Percentiles rank a stretch among this genome's conserved stretches.
Evolutionary conservation across 2,113 vertebrate genomes (phyloP).

Genomic region (Gnathonemus longibarbis): DNA sequence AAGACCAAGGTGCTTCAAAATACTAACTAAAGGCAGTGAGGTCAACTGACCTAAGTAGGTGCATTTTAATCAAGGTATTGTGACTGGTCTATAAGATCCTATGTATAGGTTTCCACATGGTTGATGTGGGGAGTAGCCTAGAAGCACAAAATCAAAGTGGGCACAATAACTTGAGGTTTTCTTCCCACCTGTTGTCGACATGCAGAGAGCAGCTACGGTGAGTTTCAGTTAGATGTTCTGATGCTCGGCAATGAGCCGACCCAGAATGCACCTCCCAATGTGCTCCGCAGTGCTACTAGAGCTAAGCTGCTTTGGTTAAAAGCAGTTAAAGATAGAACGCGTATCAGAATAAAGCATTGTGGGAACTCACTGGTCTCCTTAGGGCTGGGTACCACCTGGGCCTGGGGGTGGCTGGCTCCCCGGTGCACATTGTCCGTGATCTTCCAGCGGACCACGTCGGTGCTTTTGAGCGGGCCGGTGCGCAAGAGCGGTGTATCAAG

Average conservation of each 20-base stretch:
- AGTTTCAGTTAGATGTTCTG: background rate
- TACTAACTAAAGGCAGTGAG: background rate
- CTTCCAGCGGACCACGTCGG: constrained; percentile 83
- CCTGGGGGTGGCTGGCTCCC: constrained; percentile 47
- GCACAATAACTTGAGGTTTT: background rate
- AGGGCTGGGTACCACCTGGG: constrained; percentile 59
- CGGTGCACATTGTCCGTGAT: constrained; percentile 87
- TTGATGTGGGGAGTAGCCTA: background rate
- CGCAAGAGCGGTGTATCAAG: constrained; percentile 87
- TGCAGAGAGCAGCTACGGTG: background rate
- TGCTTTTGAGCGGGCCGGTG: constrained; percentile 74
- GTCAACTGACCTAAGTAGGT: background rate
- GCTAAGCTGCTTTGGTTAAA: background rate
- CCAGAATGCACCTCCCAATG: background rate
- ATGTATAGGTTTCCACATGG: background rate
- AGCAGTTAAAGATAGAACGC: background rate
- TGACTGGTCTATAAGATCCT: background rate
- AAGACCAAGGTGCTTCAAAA: background rate
- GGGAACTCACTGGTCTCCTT: constrained; percentile 71
- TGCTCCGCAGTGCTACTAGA: background rate
- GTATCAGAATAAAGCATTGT: background rate
- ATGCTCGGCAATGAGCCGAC: background rate
- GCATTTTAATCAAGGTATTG: background rate
- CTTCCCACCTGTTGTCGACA: background rate
- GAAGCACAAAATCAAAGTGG: background rate